Evolutionary conservation across 2,113 vertebrate species (phyloP), one percentile per base, ranked within the genome.

Genomic region (Neolamprologus falcicula): DNA sequence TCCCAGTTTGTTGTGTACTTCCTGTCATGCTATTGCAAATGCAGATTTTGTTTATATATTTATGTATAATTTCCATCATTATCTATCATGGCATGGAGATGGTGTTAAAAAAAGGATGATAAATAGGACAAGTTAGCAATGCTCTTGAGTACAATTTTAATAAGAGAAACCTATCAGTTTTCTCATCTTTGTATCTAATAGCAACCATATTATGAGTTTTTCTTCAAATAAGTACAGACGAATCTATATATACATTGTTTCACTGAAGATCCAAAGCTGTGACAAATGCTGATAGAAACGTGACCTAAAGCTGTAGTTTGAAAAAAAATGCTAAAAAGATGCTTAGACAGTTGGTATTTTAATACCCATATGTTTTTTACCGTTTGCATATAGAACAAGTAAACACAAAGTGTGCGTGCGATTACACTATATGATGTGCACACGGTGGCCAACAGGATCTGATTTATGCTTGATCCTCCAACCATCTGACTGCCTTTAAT

Each of bases 401-500:
- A n/a, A 50, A 66, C 86, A 61, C 83, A 87, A 82, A 88, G 83
- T 84, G 80, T 82, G 63, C 13, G 50, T 89, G 66, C 37, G 26
- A 85, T 83, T 79, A n/a, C 80, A 76, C n/a, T 63, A 14, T 17
- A 53, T 57, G 21, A 82, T 45, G 61, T 28, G 14, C 80, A n/a
- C 80, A n/a, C 21, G 3, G 13, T 86, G n/a, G 19, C 83, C 83
- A 81, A 45, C 52, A 10, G 61, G 7, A 3, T 52, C 68, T 87
- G 83, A 86, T 84, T 92, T n/a, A 73, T 93, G 10, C 86, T 82
- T 93, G 86, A 95, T 94, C 94, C 90, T 78, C 87, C 90, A 84
- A 90, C 84, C 93, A 93, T 93, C 83, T 94, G 94, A 94, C 92
- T 11, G 76, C 73, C 76, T 94, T 82, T 95, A 92, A 96, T 95